Evolutionary conservation across 2,888 invertebrate species (phyloP), one percentile per base, ranked within the genome.

Genomic region (Hedya salicella): DNA sequence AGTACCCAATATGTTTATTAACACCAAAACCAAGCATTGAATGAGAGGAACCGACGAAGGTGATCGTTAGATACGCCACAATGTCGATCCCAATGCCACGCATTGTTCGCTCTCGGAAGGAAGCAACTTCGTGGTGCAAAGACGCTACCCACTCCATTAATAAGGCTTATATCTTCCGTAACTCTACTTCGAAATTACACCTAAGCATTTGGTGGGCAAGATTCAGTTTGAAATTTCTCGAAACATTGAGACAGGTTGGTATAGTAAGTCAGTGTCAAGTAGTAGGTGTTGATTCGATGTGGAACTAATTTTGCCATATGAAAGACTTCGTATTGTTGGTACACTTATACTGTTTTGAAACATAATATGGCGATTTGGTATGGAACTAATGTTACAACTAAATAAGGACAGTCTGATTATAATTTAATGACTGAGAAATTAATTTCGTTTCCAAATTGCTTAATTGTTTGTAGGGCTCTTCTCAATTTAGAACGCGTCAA

Each of bases 11-110:
- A 57, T n/a, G 44, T 46, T 6, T 57, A 40, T 44, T 17, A 32
- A 13, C 49, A 32, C 52, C 11, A 36, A 30, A 36, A n/a, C 16
- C 25, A 36, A 19, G 52, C 13, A 32, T 39, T 62, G 62, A 63
- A 67, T 67, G 52, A 53, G 52, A 67, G 67, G 67, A 67, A 67
- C 67, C 39, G 59, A 17, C 57, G 62, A 67, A 67, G 67, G 62
- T 44, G 56, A 52, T 48, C 48, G 42, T 59, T 65, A 59, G 65
- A 52, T 36, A 44, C 65, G 57, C 32, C 32, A 50, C 67, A 67
- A 67, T 67, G 67, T 62, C 67, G 67, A 8, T 0, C 42, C 42
- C 67, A 67, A 67, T 67, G 67, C 67, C 67, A 54, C 9, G n/a
- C 52, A 62, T 62, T 62, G 61, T 62, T 62, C 52, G 30, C 3